Conservation (phyloP, 2,113 vertebrate species). For the Vimba vimba region DNA sequence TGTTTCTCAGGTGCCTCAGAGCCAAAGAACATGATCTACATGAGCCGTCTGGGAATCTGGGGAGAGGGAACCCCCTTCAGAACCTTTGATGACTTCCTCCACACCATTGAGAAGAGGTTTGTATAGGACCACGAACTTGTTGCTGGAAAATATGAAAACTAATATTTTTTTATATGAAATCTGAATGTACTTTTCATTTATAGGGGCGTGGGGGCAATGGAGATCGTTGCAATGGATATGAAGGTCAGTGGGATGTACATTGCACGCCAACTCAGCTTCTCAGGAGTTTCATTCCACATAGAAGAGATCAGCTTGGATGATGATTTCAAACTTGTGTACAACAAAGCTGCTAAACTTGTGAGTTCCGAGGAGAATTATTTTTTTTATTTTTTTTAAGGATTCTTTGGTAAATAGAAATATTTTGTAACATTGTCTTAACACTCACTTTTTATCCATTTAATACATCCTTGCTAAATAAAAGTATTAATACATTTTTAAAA, state of each 20-base stretch:
- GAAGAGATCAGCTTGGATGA: conserved; percentile 91
- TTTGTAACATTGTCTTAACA: no score
- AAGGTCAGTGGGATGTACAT: conserved; percentile 99
- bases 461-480: no score
- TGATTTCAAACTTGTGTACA: conserved; percentile 88
- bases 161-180: not conserved
- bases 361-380: conserved; percentile 56
- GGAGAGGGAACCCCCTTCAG: conserved; percentile 94
- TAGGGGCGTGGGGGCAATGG: conserved; percentile 98
- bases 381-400: no score
- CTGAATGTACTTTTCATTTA: conserved; percentile 5
- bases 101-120: conserved; percentile 95
- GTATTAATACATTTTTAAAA: no score
- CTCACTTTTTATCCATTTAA: no score
- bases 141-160: not conserved
- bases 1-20: conserved; percentile 89
- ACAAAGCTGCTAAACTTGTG: conserved; percentile 95
- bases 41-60: conserved; percentile 99
- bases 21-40: conserved; percentile 99
- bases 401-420: no score
- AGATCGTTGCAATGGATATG: conserved; percentile 99
- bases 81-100: conserved; percentile 94
- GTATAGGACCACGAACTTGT: conserved; percentile 39
- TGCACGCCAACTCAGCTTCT: conserved; percentile 97
- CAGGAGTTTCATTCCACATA: conserved; percentile 93